Evolutionary conservation across 2,797 vertebrate genomes (phyloP), one percentile per base, ranked within the genome.

Genomic region (Phrynocephalus forsythii): DNA sequence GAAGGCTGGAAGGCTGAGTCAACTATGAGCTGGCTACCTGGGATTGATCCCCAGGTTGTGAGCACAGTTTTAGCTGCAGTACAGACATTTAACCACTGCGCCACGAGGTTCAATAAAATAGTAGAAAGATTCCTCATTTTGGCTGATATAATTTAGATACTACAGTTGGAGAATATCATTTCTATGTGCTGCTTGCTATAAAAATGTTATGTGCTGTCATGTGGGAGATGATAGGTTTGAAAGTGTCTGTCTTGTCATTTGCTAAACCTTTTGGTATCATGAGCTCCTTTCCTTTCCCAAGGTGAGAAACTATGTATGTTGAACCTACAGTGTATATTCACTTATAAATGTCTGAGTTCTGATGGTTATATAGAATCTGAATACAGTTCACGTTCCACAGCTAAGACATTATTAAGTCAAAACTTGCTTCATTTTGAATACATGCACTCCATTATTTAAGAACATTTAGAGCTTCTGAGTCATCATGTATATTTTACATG

Each of bases 381-480:
- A 76, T 66, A 6, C 15, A 28, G 24, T 18, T 84, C 11, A 73
- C 2, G 26, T n/a, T 60, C 30, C 60, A 50, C 22, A 13, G 69
- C 3, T 44, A 44, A 63, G 30, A 24, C 11, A 44, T 84, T 75
- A 66, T 75, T 84, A 30, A 71, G 28, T n/a, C 44, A 50, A 11
- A 50, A 48, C 67, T 22, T 83, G 13, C 44, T 82, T 71, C 28
- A 16, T 20, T 82, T 69, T 82, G 44, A 18, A 71, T 30, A 83
- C 69, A 52, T 28, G 71, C 71, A 9, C 5, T 83, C 52, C 82
- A 83, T 83, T 83, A 83, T 83, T 83, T 71, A 83, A 33, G 48
- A 56, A 68, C 67, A 69, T 83, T 69, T 83, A 71, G 67, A 71
- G 48, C 33, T 72, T 18, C 48, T 83, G 69, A 52, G 82, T 16